These are phyloP conservation scores for Kryptolebias marmoratus DNA, from an alignment of 2,113 vertebrate species.

Conservation along the genomic window DNA sequence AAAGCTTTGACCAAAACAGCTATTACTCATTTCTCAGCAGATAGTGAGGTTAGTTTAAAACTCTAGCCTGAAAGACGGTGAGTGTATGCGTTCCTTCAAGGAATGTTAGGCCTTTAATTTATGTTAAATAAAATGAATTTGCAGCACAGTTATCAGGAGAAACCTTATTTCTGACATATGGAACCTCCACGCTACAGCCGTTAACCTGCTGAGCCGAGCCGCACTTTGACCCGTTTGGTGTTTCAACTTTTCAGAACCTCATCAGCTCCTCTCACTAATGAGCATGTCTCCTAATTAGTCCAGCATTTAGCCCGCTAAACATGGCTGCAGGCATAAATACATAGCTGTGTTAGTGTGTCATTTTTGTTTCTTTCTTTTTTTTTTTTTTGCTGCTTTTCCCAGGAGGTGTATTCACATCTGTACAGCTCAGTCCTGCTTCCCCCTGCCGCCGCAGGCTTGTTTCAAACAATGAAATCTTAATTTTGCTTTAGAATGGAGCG, in stretches of 20 bases:
- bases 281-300: constrained; percentile 13
- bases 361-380: neutral
- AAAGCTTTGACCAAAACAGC: too few species aligned
- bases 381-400: neutral
- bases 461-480: constrained; percentile 36
- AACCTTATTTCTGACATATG: constrained; percentile 3
- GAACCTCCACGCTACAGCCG: constrained; percentile 5
- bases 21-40: too few species aligned
- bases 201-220: constrained; percentile 31
- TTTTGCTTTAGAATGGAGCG: constrained; percentile 7
- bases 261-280: constrained; percentile 6
- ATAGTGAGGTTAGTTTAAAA: too few species aligned
- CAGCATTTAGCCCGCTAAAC: neutral
- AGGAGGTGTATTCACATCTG: neutral
- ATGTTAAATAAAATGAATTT: too few species aligned
- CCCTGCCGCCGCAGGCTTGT: neutral
- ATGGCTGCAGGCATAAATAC: constrained; percentile 8
- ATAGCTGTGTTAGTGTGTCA: constrained; percentile 10
- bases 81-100: too few species aligned
- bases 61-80: too few species aligned
- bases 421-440: neutral
- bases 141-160: too few species aligned
- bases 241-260: constrained; percentile 14
- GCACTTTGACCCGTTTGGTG: constrained; percentile 10
- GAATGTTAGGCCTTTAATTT: too few species aligned